Evolutionary conservation across 2,113 vertebrate species (phyloP).

Genomic region (Hassar affinis): DNA sequence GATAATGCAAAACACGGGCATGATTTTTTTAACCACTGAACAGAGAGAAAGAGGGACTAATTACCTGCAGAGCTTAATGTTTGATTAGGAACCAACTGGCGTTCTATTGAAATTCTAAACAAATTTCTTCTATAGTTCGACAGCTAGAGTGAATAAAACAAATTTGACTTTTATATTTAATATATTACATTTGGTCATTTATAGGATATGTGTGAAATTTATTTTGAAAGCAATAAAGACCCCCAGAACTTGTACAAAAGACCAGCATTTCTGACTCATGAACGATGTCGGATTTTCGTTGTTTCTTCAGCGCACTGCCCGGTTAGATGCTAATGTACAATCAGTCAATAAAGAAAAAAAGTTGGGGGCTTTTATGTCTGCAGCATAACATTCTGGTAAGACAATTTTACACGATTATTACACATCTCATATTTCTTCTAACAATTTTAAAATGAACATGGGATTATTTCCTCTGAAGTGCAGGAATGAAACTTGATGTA

Average conservation of each 20-base stretch:
- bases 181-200: too few species aligned
- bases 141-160: neutral
- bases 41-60: conserved; percentile 39
- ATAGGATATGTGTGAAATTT: too few species aligned
- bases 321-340: neutral
- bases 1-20: conserved; percentile 69
- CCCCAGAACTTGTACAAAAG: neutral
- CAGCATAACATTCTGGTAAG: neutral
- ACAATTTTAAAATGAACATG: neutral
- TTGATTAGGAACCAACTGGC: conserved; percentile 9
- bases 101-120: neutral
- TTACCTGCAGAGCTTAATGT: conserved; percentile 8
- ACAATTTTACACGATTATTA: neutral
- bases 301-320: neutral
- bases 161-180: neutral
- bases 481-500: neutral
- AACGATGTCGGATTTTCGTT: neutral
- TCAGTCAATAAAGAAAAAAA: neutral
- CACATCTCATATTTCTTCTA: neutral
- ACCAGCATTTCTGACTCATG: neutral
- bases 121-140: neutral
- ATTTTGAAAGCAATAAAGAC: neutral
- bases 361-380: neutral
- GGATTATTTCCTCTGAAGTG: neutral
- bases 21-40: conserved; percentile 22